Evolutionary conservation across 1,140 invertebrate genomes (phyloP).

Genomic region (Anoplolepis gracilipes): DNA sequence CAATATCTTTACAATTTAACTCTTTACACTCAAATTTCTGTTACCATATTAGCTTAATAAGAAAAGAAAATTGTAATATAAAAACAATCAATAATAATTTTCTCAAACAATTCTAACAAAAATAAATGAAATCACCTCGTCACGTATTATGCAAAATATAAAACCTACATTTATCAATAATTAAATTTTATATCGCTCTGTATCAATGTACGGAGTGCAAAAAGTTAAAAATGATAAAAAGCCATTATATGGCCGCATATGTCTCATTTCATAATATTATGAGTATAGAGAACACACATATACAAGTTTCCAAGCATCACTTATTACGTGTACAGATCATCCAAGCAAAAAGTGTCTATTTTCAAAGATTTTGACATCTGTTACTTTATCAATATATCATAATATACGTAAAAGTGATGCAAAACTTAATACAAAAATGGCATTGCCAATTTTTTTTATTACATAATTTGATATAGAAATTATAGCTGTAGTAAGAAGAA

Average conservation of each 20-base stretch:
- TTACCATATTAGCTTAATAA: background rate
- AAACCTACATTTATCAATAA: background rate
- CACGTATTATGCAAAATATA: background rate
- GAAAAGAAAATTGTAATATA: background rate
- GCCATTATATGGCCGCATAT: constrained; percentile 29
- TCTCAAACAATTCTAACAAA: background rate
- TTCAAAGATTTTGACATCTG: constrained; percentile 14
- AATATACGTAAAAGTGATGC: background rate
- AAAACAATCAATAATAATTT: background rate
- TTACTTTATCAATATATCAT: constrained; percentile 2
- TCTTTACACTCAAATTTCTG: constrained; percentile 35
- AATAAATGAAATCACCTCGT: background rate
- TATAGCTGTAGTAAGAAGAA: background rate
- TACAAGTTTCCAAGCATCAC: constrained; percentile 36
- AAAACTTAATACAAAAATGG: background rate
- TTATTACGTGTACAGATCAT: constrained; percentile 39
- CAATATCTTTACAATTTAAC: constrained; percentile 24
- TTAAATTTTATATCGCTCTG: background rate
- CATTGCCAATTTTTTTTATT: background rate
- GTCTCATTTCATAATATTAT: constrained; percentile 17
- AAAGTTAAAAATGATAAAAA: constrained; percentile 51
- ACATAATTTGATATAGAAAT: background rate
- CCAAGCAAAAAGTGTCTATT: constrained; percentile 36
- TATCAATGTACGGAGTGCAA: constrained; percentile 7
- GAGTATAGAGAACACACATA: constrained; percentile 28